phyloP scores from a whole-genome alignment of 2,797 vertebrate genomes.

The Sus cebifrons region DNA sequence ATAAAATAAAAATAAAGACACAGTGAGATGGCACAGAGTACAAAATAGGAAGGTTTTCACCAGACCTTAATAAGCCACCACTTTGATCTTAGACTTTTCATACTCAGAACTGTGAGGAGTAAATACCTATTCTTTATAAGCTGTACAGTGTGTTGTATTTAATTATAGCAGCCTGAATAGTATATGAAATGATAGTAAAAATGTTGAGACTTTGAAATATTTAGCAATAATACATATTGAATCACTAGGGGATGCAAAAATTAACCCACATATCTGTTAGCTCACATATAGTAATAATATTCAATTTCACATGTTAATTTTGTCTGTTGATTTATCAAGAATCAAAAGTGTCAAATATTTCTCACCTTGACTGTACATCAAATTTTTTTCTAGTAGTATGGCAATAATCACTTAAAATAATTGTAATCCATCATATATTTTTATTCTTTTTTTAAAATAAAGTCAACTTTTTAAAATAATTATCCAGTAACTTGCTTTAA shows the following conservation, averaged over 20 bases:
- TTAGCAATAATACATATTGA: not conserved
- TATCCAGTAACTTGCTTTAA: not conserved
- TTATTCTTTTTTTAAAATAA: not conserved
- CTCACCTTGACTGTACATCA: not conserved
- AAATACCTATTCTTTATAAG: not conserved
- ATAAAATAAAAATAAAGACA: too few species aligned
- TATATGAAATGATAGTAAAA: not conserved
- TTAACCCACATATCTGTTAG: not conserved
- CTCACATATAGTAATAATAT: not conserved
- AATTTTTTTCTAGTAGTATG: not conserved
- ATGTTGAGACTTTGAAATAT: not conserved
- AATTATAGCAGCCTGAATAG: not conserved
- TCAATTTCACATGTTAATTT: not conserved
- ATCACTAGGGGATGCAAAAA: not conserved
- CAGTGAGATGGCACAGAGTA: not conserved
- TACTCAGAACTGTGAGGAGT: not conserved
- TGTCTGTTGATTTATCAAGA: not conserved
- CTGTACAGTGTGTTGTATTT: not conserved
- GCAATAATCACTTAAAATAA: not conserved
- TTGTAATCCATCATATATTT: not conserved
- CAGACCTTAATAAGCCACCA: not conserved
- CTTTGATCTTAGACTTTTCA: not conserved
- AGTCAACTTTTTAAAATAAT: not conserved
- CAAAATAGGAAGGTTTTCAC: not conserved
- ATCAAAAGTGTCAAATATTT: not conserved